Conservation (phyloP, 2,113 vertebrate species). For the Microtus montanus region DNA sequence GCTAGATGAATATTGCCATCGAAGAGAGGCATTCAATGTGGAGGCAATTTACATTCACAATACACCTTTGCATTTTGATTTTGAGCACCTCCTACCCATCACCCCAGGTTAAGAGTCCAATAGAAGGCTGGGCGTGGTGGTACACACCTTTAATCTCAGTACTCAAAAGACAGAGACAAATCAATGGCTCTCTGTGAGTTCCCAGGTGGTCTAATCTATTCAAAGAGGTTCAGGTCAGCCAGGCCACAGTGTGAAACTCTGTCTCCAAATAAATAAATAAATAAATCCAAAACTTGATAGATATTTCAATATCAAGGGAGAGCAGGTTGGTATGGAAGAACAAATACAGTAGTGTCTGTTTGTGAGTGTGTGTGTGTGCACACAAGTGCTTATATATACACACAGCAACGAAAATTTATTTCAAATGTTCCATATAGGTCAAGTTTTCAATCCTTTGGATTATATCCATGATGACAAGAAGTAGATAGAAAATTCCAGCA, state of each 20-base stretch:
- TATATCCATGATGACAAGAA: background rate
- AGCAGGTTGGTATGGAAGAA: background rate
- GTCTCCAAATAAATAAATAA: background rate
- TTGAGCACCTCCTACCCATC: background rate
- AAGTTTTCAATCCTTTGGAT: slow-evolving; percentile 4
- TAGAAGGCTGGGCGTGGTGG: background rate
- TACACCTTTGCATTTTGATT: background rate
- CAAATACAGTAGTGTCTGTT: background rate
- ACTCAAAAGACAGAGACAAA: background rate
- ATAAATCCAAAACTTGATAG: background rate
- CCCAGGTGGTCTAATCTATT: background rate
- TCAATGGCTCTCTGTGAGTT: background rate
- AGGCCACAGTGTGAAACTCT: background rate
- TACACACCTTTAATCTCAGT: background rate
- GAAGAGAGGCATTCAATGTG: background rate
- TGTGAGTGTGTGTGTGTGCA: background rate
- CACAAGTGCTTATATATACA: background rate
- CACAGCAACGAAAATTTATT: background rate
- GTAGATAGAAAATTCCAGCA: background rate
- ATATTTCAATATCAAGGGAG: background rate
- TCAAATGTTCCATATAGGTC: slow-evolving; percentile 25
- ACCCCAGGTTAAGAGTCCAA: background rate
- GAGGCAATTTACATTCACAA: background rate
- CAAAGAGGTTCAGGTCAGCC: background rate
- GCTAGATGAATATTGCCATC: background rate